Evolutionary conservation across 2,797 vertebrate genomes (phyloP), one percentile per base, ranked within the genome.

Genomic region (Acestrorhynchus altus): DNA sequence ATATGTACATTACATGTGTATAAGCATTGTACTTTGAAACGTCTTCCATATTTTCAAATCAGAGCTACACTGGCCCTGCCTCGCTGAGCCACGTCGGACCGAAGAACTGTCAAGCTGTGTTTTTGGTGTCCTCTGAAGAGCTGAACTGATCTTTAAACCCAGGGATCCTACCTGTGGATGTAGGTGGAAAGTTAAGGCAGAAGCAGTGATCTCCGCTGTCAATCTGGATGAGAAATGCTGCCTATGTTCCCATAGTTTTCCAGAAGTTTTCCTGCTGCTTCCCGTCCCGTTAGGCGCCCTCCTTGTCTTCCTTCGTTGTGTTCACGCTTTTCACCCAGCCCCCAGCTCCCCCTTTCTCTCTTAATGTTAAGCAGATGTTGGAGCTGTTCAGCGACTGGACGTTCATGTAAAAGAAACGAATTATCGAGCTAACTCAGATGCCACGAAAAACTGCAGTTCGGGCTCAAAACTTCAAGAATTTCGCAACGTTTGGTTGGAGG

Each of bases 381-480:
- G 20, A 26, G 11, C 68, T 44, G 31, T 35, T 28, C 10, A 11
- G 35, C 44, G 39, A 1, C 13, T 4, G 1, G 10, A 10, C 6
- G 16, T 47, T 49, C n/a, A 0, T 26, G 8, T 16, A 16, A 18
- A 64, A 35, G 31, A 35, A 35, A 35, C 6, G 31, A 35, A 35
- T 6, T 72, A 57, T 12, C n/a, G 18, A 11, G 10, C 18, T 66
- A 51, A 63, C 11, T 20, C 10, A 18, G n/a, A 24, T 56, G 12
- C 1, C 35, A 31, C 60, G 18, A 72, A 76, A 56, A 49, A 49
- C 8, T 42, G 28, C 44, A 72, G 68, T 9, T 54, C 70, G 73
- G 44, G 40, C 28, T 51, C 8, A 74, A 83, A 82, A 75, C 78
- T 67, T 67, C 35, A 79, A 67, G 85, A 85, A 86, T 86, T 83